These are phyloP conservation scores for Rotaria socialis DNA, from an alignment of 2,888 invertebrate genomes.

Conservation along the genomic window DNA sequence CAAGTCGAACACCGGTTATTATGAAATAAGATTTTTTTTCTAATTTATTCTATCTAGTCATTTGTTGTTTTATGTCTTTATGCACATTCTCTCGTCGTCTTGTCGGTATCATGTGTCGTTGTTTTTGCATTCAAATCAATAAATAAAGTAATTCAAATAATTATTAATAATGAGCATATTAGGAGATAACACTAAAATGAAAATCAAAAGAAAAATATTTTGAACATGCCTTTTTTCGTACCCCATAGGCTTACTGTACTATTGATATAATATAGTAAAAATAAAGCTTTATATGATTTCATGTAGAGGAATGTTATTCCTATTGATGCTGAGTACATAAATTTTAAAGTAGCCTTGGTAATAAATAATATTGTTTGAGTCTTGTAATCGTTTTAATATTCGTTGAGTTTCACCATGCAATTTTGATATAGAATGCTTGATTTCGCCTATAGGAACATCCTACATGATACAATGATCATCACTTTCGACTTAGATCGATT, in stretches of 20 bases:
- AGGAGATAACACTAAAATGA: neutral
- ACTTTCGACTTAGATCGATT: too few relatives aligned
- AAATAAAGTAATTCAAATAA: too few relatives aligned
- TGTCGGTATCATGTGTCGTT: too few relatives aligned
- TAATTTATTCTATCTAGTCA: too few relatives aligned
- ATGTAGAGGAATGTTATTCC: neutral
- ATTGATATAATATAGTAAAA: neutral
- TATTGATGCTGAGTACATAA: conserved; percentile 14
- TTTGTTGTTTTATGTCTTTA: too few relatives aligned
- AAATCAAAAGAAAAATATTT: neutral
- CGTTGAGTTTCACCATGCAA: neutral
- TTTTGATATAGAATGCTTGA: neutral
- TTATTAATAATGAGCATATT: neutral
- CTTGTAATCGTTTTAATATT: conserved; percentile 15
- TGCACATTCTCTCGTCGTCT: too few relatives aligned
- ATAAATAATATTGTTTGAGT: conserved; percentile 30
- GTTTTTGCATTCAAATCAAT: too few relatives aligned
- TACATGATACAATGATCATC: too few relatives aligned
- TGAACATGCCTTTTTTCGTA: neutral
- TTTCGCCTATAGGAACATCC: too few relatives aligned
- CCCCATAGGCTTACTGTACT: neutral
- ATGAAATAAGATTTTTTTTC: neutral
- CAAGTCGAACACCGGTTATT: neutral
- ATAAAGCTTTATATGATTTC: conserved; percentile 2
- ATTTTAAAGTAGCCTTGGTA: neutral